Conservation (phyloP, 2,888 invertebrate genomes). For the Epistrophe grossulariae region DNA sequence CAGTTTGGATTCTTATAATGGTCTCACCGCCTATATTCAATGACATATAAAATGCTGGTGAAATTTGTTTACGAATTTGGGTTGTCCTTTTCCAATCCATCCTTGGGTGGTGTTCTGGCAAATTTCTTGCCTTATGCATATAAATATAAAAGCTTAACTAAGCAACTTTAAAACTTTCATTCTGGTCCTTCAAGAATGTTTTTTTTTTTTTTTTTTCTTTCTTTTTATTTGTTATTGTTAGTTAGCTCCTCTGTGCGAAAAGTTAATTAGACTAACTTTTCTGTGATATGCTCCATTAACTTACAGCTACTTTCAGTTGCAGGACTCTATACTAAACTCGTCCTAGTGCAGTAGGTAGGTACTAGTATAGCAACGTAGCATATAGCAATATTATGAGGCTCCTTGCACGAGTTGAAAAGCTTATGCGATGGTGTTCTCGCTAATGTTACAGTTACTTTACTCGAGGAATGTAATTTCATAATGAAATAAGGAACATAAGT, state of each 20-base stretch:
- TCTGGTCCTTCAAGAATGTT: slow-evolving; percentile 44
- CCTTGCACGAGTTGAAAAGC: slow-evolving; percentile 19
- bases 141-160: slow-evolving; percentile 27
- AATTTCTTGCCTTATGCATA: slow-evolving; percentile 53
- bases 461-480: slow-evolving; percentile 66
- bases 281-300: slow-evolving; percentile 71
- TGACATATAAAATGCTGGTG: slow-evolving; percentile 12
- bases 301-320: slow-evolving; percentile 63
- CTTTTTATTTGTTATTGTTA: background rate
- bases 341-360: background rate
- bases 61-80: slow-evolving; percentile 26
- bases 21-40: background rate
- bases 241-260: slow-evolving; percentile 47
- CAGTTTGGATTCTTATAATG: no score
- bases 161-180: slow-evolving; percentile 67
- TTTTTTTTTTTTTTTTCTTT: background rate
- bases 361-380: background rate
- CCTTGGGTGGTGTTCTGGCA: background rate
- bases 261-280: slow-evolving; percentile 74
- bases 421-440: slow-evolving; percentile 36
- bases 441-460: slow-evolving; percentile 55
- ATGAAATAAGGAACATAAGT: slow-evolving; percentile 67
- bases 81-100: background rate
- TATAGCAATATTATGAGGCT: background rate
- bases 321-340: slow-evolving; percentile 44